A percentile compares a stretch with the other conserved stretches of the same genome.
Conservation (phyloP, 1,140 invertebrate species). For the Papilio glaucus region DNA sequence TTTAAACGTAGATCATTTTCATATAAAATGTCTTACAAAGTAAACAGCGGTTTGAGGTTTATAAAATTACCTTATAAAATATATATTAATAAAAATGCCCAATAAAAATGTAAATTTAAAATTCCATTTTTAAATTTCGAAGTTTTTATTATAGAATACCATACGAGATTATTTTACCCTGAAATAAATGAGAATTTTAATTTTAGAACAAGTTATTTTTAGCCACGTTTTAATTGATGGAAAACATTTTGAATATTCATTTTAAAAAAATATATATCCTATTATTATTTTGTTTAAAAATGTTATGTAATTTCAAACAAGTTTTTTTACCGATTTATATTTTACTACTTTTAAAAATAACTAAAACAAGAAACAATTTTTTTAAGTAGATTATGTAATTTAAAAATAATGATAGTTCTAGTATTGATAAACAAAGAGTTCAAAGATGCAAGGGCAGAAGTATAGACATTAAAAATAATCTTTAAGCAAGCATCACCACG, state of each 20-base stretch:
- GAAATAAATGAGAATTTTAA: neutral
- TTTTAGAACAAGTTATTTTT: neutral
- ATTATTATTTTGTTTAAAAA: conserved; percentile 5
- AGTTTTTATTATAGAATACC: no score
- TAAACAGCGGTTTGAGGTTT: no score
- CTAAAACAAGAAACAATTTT: no score
- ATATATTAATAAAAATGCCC: no score
- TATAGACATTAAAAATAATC: conserved; percentile 33
- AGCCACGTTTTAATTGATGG: neutral
- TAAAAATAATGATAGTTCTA: neutral
- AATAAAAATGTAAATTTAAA: no score
- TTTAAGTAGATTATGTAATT: neutral
- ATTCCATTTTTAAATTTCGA: no score
- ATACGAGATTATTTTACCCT: neutral
- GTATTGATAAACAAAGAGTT: conserved; percentile 25
- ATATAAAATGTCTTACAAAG: no score
- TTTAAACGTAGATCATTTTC: no score
- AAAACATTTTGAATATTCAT: neutral
- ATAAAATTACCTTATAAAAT: no score
- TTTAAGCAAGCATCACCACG: conserved; percentile 33
- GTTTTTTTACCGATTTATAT: neutral
- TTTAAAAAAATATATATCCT: no score
- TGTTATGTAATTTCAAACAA: neutral
- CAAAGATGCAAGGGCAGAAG: conserved; percentile 21
- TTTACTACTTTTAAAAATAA: no score